These are phyloP conservation scores for Rhabdophis nuchalis DNA, from an alignment of 2,797 vertebrate genomes.

Conservation along the genomic window DNA sequence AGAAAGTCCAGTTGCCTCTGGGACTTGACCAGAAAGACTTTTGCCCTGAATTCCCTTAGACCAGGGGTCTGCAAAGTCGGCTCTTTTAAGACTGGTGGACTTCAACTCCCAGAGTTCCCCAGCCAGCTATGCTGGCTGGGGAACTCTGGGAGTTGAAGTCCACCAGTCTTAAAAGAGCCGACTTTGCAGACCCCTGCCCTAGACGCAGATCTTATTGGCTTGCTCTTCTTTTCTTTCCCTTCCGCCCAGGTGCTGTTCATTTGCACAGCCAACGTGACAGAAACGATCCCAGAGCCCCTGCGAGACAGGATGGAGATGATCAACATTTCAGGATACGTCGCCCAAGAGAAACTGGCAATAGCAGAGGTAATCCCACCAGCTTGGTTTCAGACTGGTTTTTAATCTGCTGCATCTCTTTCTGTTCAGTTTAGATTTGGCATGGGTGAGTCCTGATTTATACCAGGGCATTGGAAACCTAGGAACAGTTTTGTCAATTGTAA, in stretches of 20 bases:
- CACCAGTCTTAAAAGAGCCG: too few species aligned
- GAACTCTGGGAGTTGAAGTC: too few species aligned
- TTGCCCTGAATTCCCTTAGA: not conserved
- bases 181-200: not conserved
- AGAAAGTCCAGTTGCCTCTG: not conserved
- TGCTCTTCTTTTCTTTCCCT: not conserved
- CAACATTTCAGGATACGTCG: constrained; percentile 93
- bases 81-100: too few species aligned
- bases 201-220: too few species aligned
- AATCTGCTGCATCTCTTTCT: not conserved
- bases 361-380: constrained; percentile 79
- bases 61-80: too few species aligned
- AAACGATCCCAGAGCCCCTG: constrained; percentile 95
- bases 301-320: constrained; percentile 99
- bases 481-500: not conserved
- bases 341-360: constrained; percentile 96
- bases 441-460: not conserved
- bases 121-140: too few species aligned
- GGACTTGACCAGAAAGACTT: not conserved
- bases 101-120: too few species aligned
- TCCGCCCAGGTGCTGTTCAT: constrained; percentile 87
- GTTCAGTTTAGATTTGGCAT: not conserved
- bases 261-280: constrained; percentile 91
- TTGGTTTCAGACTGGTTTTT: not conserved
- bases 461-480: not conserved